A percentile compares a stretch with the other conserved stretches of the same genome.
phyloP scores from a whole-genome alignment of 2,888 invertebrate species.

The Camponotus fellah region DNA sequence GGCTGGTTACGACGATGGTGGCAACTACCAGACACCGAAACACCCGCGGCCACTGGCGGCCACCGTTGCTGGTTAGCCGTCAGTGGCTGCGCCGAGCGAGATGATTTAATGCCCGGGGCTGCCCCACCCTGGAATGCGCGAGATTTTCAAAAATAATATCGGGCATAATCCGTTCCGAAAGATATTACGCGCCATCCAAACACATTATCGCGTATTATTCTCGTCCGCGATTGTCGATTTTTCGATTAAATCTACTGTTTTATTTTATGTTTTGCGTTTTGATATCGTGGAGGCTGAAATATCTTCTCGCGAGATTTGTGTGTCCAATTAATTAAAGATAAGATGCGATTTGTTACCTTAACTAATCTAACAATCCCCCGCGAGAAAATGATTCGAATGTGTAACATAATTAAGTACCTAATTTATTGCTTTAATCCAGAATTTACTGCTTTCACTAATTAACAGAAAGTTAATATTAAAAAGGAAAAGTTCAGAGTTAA shows the following conservation, averaged over 20 bases:
- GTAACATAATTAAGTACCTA: neutral
- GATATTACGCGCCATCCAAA: constrained; percentile 62
- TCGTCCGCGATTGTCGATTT: neutral
- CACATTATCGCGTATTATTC: constrained; percentile 37
- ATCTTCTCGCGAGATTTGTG: neutral
- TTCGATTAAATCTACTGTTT: constrained; percentile 2
- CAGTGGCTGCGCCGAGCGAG: constrained; percentile 56
- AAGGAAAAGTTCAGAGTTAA: neutral
- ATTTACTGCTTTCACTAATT: neutral
- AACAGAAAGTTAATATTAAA: neutral
- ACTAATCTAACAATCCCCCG: neutral
- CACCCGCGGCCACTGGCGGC: constrained; percentile 74
- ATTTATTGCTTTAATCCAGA: neutral
- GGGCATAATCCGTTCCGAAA: constrained; percentile 63
- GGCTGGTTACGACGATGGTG: constrained; percentile 83
- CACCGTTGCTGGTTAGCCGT: constrained; percentile 36
- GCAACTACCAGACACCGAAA: constrained; percentile 79
- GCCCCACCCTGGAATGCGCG: constrained; percentile 86
- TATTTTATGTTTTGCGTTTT: neutral
- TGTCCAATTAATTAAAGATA: neutral
- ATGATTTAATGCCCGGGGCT: constrained; percentile 76
- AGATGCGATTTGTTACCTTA: constrained; percentile 5
- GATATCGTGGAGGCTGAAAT: neutral
- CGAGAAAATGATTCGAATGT: neutral
- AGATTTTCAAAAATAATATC: constrained; percentile 82